These are phyloP conservation scores for Anguilla megastoma DNA, from an alignment of 2,797 vertebrate species.

Conservation along the genomic window DNA sequence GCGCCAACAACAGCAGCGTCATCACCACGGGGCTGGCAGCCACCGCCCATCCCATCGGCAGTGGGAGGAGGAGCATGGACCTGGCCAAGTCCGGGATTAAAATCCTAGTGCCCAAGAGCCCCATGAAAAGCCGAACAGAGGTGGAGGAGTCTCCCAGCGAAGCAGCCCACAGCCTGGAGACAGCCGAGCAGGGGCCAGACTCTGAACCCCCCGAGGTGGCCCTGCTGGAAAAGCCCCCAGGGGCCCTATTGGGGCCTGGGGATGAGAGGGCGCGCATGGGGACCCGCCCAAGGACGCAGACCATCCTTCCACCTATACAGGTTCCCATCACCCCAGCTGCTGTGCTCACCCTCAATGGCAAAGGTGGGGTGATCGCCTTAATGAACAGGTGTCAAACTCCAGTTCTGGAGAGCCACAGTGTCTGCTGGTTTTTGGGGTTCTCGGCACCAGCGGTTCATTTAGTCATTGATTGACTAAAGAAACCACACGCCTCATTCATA, in stretches of 20 bases:
- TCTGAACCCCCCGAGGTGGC: constrained; percentile 87
- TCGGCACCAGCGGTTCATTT: too few relatives aligned
- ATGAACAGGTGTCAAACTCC: constrained; percentile 44
- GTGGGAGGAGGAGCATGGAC: constrained; percentile 84
- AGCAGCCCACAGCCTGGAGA: constrained; percentile 83
- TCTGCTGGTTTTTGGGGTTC: too few relatives aligned
- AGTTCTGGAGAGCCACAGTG: neutral
- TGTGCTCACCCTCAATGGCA: constrained; percentile 78
- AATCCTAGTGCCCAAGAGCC: constrained; percentile 94
- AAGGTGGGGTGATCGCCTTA: constrained; percentile 78
- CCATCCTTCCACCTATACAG: constrained; percentile 70
- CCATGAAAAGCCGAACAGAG: constrained; percentile 82
- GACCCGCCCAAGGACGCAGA: constrained; percentile 82
- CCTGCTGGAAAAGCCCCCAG: constrained; percentile 82
- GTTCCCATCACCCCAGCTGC: constrained; percentile 80
- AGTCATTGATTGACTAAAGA: too few relatives aligned
- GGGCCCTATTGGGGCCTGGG: constrained; percentile 82
- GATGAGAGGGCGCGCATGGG: constrained; percentile 95
- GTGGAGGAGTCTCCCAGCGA: constrained; percentile 85
- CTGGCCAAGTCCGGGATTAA: constrained; percentile 91
- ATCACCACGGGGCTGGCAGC: neutral
- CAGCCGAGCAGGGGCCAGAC: constrained; percentile 82
- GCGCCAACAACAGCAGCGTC: constrained; percentile 40
- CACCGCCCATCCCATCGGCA: constrained; percentile 60
- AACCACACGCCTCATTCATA: too few relatives aligned